Conservation (phyloP, 2,888 invertebrate genomes). For the Pantelozetes paolii region DNA sequence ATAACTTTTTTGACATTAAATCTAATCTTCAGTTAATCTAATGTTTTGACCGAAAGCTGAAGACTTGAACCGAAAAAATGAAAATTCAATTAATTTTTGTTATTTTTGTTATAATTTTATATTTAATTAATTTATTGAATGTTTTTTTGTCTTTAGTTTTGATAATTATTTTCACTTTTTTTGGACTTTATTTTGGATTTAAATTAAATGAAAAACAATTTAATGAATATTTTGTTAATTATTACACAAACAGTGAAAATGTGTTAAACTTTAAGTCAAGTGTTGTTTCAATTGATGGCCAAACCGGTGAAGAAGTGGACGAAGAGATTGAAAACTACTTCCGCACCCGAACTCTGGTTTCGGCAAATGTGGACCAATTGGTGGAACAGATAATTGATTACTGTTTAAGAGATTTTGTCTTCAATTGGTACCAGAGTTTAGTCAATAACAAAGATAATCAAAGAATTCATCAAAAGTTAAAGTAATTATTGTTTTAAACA, state of each 20-base stretch:
- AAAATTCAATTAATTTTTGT: not conserved
- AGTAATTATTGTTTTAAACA: conserved; percentile 2
- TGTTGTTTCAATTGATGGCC: not conserved
- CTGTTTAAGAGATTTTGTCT: conserved; percentile 71
- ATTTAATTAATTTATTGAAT: not conserved
- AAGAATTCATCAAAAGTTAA: not conserved
- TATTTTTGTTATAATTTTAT: not conserved
- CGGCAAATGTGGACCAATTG: conserved; percentile 75
- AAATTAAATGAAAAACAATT: not conserved
- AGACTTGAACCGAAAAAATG: not conserved
- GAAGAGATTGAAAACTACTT: conserved; percentile 35
- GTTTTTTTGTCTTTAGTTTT: not conserved
- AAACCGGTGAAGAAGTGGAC: not conserved
- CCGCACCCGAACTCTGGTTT: conserved; percentile 46
- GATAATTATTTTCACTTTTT: not conserved
- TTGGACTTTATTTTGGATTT: conserved; percentile 9
- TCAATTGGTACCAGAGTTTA: conserved; percentile 69
- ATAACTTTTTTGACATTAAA: not conserved
- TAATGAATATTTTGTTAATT: not conserved
- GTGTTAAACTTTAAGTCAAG: not conserved
- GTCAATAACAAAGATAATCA: conserved; percentile 57
- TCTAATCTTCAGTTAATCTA: not conserved
- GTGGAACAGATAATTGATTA: conserved; percentile 76
- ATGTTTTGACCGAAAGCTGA: not conserved
- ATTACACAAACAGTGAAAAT: not conserved